Evolutionary conservation across 1,140 invertebrate species (phyloP).

Genomic region (Macrotrachela quadricornifera): DNA sequence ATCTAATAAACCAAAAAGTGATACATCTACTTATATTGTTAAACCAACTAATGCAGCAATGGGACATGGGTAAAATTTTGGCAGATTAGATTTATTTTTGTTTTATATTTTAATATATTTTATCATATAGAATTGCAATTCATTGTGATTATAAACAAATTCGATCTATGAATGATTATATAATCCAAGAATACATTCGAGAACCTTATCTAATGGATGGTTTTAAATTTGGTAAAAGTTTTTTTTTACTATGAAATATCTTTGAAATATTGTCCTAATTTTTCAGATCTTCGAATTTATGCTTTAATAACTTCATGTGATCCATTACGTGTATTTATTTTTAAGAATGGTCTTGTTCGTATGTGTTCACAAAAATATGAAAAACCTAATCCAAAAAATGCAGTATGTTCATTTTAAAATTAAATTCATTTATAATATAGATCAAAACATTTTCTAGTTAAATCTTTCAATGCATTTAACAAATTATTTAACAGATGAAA

Average conservation of each 20-base stretch:
- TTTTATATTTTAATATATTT: no score
- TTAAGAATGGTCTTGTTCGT: conserved; percentile 27
- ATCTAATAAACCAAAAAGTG: conserved; percentile 3
- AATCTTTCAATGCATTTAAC: conserved; percentile 62
- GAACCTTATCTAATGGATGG: conserved; percentile 28
- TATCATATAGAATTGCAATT: conserved; percentile 15
- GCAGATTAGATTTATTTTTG: no score
- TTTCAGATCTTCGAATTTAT: conserved; percentile 28
- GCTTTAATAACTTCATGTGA: conserved; percentile 29
- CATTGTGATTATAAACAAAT: conserved; percentile 25
- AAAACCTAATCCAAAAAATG: conserved; percentile 19
- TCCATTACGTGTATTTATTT: conserved; percentile 27
- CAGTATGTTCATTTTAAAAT: not conserved
- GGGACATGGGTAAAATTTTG: conserved; percentile 17
- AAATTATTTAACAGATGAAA: conserved; percentile 88
- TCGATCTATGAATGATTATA: conserved; percentile 18
- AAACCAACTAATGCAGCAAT: conserved; percentile 31
- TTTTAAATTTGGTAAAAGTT: conserved; percentile 17
- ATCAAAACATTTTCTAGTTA: conserved; percentile 16
- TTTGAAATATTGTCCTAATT: no score
- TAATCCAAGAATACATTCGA: conserved; percentile 30
- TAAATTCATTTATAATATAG: not conserved
- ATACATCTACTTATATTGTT: conserved; percentile 24
- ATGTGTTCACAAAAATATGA: conserved; percentile 29
- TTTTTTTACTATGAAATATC: no score